Conservation (phyloP, 2,888 invertebrate species). For the Acrobasis suavella region DNA sequence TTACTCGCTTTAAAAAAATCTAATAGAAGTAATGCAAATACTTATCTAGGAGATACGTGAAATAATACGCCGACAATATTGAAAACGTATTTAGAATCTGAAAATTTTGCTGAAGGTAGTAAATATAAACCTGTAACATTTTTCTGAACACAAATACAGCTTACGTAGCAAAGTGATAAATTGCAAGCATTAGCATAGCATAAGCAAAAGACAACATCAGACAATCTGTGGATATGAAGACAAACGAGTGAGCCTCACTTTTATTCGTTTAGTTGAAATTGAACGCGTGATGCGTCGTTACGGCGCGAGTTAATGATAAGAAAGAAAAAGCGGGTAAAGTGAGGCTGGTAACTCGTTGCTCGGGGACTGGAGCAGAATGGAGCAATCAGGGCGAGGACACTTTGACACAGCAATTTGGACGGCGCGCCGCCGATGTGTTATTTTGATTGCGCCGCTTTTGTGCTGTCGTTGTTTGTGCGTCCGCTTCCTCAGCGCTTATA, state of each 20-base stretch:
- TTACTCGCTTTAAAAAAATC: no score
- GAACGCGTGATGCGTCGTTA: conserved; percentile 16
- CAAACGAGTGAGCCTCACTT: conserved; percentile 12
- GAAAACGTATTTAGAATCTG: no score
- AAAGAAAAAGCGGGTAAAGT: conserved; percentile 62
- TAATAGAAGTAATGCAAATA: no score
- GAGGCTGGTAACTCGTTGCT: conserved; percentile 50
- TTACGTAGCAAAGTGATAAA: not conserved
- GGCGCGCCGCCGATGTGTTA: conserved; percentile 70
- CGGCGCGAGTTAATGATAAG: conserved; percentile 53
- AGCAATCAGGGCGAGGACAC: conserved; percentile 77
- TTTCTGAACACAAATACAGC: not conserved
- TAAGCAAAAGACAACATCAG: conserved; percentile 12
- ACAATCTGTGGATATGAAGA: not conserved
- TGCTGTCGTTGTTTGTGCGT: conserved; percentile 62
- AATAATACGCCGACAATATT: no score
- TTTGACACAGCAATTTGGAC: conserved; percentile 78
- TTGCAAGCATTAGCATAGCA: not conserved
- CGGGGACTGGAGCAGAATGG: conserved; percentile 63
- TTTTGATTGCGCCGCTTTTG: conserved; percentile 76
- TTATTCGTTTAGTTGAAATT: conserved; percentile 22
- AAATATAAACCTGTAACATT: not conserved
- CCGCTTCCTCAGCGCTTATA: conserved; percentile 57
- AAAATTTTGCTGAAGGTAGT: not conserved
- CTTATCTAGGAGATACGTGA: no score